Conservation (phyloP, 2,888 invertebrate species). For the Melinaea menophilus region DNA sequence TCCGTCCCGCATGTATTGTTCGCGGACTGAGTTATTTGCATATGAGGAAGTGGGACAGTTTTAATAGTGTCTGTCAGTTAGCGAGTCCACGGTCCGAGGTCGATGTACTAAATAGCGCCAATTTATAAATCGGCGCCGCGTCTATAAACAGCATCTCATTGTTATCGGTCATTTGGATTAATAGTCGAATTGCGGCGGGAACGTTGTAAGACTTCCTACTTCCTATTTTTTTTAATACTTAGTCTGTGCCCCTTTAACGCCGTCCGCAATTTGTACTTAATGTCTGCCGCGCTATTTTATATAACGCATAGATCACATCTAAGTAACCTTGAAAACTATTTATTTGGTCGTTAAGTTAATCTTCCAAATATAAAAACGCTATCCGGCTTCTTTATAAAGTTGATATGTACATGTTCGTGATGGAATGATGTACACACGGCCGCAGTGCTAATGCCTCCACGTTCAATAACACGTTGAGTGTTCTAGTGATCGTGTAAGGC, state of each 20-base stretch:
- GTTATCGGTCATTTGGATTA: slow-evolving; percentile 29
- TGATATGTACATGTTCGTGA: too few species aligned
- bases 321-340: slow-evolving; percentile 1
- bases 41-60: slow-evolving; percentile 69
- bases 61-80: slow-evolving; percentile 54
- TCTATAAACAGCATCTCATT: slow-evolving; percentile 28
- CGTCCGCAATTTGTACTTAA: not conserved
- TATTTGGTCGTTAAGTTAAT: not conserved
- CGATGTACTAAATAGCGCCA: slow-evolving; percentile 26
- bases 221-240: slow-evolving; percentile 21
- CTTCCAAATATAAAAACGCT: too few species aligned
- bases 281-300: not conserved
- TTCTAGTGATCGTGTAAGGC: too few species aligned
- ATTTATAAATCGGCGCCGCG: too few species aligned
- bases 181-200: slow-evolving; percentile 27
- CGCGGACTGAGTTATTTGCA: slow-evolving; percentile 67
- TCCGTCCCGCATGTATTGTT: slow-evolving; percentile 63
- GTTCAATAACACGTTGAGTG: too few species aligned
- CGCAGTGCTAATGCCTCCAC: too few species aligned
- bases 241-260: slow-evolving; percentile 2
- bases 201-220: slow-evolving; percentile 29
- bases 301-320: not conserved
- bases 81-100: slow-evolving; percentile 46
- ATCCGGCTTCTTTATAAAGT: too few species aligned
- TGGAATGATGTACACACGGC: too few species aligned